Conservation (phyloP, 2,888 invertebrate genomes). For the Prionchulus punctatus region DNA sequence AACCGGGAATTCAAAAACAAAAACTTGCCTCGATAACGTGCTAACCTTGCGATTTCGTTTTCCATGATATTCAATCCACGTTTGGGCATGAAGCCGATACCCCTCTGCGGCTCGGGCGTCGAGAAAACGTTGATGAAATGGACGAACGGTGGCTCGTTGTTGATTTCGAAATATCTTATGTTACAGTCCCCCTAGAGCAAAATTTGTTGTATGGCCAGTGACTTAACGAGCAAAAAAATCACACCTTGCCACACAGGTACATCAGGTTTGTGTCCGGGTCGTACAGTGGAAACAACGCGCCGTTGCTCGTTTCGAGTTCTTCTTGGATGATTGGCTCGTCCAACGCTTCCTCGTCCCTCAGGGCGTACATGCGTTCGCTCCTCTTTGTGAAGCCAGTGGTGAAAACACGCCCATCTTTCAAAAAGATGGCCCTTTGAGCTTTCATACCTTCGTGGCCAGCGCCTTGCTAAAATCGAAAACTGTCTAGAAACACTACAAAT, state of each 20-base stretch:
- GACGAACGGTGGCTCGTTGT: slow-evolving; percentile 70
- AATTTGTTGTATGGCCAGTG: not conserved
- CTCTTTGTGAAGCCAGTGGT: slow-evolving; percentile 84
- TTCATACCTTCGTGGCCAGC: slow-evolving; percentile 68
- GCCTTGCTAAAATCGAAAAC: slow-evolving; percentile 49
- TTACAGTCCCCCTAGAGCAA: slow-evolving; percentile 67
- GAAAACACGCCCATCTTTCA: slow-evolving; percentile 60
- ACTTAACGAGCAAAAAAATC: not conserved
- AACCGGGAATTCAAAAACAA: not conserved
- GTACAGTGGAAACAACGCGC: slow-evolving; percentile 75
- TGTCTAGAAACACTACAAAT: too few relatives aligned
- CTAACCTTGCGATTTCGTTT: slow-evolving; percentile 60
- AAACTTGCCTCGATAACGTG: not conserved
- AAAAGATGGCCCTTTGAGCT: slow-evolving; percentile 49
- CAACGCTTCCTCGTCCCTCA: slow-evolving; percentile 45
- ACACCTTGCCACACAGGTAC: slow-evolving; percentile 52
- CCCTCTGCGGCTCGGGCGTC: slow-evolving; percentile 74
- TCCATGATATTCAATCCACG: slow-evolving; percentile 61
- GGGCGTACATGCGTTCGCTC: slow-evolving; percentile 78
- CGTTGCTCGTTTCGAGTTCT: slow-evolving; percentile 43
- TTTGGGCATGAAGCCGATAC: slow-evolving; percentile 79
- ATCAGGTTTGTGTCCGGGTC: slow-evolving; percentile 78
- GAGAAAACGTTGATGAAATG: slow-evolving; percentile 78
- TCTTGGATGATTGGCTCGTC: slow-evolving; percentile 33
- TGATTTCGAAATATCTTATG: slow-evolving; percentile 83